Conservation (phyloP, 2,888 invertebrate species). For the Cephus rjabovi region DNA sequence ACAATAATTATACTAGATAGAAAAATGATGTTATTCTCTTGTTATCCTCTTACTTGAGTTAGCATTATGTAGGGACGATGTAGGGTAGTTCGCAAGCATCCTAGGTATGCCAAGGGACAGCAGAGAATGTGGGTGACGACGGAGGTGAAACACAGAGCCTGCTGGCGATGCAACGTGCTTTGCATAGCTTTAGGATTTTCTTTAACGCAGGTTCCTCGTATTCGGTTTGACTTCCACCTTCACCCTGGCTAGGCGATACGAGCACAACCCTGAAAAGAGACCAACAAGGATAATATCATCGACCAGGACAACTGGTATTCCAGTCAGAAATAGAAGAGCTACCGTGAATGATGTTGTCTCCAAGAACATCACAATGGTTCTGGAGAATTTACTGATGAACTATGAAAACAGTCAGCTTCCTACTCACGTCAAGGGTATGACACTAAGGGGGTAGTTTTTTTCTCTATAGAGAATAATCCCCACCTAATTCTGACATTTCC, state of each 20-base stretch:
- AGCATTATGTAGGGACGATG: background rate
- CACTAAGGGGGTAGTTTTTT: conserved; percentile 9
- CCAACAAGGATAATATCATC: background rate
- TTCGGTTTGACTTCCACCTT: conserved; percentile 15
- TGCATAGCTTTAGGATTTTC: conserved; percentile 6
- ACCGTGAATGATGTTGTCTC: conserved; percentile 79
- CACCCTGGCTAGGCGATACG: conserved; percentile 27
- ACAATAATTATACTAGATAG: background rate
- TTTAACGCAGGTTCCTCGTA: conserved; percentile 34
- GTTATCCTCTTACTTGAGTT: background rate
- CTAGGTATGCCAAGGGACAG: background rate
- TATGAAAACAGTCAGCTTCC: conserved; percentile 92
- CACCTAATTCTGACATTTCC: background rate
- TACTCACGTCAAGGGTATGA: conserved; percentile 85
- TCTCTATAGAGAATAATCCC: conserved; percentile 8
- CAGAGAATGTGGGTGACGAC: background rate
- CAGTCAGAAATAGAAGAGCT: conserved; percentile 62
- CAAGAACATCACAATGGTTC: conserved; percentile 84
- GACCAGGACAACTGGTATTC: background rate
- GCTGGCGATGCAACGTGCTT: conserved; percentile 4
- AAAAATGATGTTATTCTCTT: background rate
- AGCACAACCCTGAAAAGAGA: background rate
- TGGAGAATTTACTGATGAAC: conserved; percentile 89
- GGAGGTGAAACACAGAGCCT: background rate
- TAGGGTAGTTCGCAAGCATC: background rate